Conservation (phyloP, 2,888 invertebrate genomes). For the Platycnemis pennipes region DNA sequence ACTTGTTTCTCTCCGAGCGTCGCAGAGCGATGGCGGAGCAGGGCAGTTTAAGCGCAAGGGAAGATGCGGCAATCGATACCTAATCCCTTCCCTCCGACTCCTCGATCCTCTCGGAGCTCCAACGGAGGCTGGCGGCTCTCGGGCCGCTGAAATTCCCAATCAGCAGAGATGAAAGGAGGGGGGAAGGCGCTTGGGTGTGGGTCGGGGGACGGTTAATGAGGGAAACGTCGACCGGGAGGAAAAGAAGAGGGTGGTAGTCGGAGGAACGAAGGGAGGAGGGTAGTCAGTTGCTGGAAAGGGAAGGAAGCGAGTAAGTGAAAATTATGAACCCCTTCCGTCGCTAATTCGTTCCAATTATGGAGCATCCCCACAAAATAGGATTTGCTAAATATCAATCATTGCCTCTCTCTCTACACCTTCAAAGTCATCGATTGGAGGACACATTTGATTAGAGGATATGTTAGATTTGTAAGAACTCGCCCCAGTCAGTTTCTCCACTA, state of each 20-base stretch:
- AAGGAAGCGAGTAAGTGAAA: neutral
- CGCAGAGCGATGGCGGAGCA: neutral
- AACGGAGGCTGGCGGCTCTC: neutral
- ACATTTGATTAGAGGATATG: neutral
- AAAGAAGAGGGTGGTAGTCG: neutral
- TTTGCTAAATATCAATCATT: conserved; percentile 56
- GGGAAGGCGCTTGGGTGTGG: neutral
- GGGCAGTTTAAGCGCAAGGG: neutral
- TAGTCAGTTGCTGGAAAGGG: neutral
- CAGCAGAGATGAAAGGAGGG: neutral
- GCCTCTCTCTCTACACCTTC: neutral
- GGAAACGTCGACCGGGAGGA: neutral
- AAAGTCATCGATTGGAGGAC: no score
- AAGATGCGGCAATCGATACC: neutral
- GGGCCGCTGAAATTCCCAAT: conserved; percentile 21
- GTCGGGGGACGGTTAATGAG: neutral
- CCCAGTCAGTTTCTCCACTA: no score
- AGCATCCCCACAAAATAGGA: conserved; percentile 43
- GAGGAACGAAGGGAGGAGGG: neutral
- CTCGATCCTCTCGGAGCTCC: neutral
- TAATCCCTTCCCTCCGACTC: neutral
- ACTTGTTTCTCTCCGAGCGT: neutral
- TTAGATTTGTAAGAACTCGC: no score
- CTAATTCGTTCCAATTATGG: conserved; percentile 51
- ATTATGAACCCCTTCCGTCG: neutral